Conservation (phyloP, 2,113 vertebrate species). For the Gallinago paraguaiae region DNA sequence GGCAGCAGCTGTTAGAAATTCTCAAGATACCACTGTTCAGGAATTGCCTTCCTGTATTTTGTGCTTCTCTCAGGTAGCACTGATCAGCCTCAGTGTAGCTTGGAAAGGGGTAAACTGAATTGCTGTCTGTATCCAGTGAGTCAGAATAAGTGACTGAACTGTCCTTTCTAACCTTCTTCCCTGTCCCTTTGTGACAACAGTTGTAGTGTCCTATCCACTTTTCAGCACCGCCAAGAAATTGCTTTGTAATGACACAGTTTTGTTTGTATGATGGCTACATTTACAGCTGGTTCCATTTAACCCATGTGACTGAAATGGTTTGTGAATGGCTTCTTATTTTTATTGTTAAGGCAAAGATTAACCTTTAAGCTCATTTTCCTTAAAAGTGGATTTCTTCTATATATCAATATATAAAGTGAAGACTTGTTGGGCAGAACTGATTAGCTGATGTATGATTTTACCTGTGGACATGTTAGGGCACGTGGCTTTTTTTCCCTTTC, state of each 20-base stretch:
- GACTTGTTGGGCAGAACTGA: not conserved
- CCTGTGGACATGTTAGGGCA: not conserved
- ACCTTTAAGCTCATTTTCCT: not conserved
- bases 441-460: not conserved
- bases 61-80: not conserved
- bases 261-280: not conserved
- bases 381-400: not conserved
- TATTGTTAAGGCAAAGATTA: constrained; percentile 2
- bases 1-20: not conserved
- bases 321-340: not conserved
- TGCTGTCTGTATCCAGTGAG: not conserved
- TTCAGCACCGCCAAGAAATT: not conserved
- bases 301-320: not conserved
- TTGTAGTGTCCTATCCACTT: not conserved
- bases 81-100: not conserved
- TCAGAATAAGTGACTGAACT: not conserved
- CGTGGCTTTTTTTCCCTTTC: not conserved
- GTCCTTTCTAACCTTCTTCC: not conserved
- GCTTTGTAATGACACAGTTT: not conserved
- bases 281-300: constrained; percentile 13
- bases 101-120: not conserved
- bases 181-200: not conserved
- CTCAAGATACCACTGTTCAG: not conserved
- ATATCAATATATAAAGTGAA: not conserved
- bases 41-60: not conserved